Base-by-base conservation (phyloP, 2,797 vertebrate species). In the Austrolebias charrua region DNA sequence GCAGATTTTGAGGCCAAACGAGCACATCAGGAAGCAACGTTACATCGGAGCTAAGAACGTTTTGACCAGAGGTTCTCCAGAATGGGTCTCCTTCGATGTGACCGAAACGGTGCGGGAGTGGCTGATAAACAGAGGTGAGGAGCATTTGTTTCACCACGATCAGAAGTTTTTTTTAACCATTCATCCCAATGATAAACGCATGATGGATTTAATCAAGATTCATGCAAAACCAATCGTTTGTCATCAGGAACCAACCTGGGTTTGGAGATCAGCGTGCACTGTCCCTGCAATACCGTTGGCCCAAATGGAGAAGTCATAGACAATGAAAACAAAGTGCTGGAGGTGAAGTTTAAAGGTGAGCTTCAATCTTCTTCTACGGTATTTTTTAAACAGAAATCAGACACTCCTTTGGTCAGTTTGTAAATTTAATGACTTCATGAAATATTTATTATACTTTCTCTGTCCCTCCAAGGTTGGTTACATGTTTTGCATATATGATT, bases 31-130 rank as follows among this genome's bases (percentile, higher is more conserved):
- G 61, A 97, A 95, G 70, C 95, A 96, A 73, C 95, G 95, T 65
- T 96, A 95, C 80, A 92, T 98, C 1, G 92, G 89, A 10, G 95
- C 95, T 84, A 96, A 94, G 85, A 96, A 94, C 0, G 93, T 98
- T 75, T 88, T 93, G 85, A 97, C 95, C 1, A 90, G 90, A 81
- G 95, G 95, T 65, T 92, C 92, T 0, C 66, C 88, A 0, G 95
- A 96, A 85, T 98, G 95, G 96, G 84, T 98, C 64, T 95, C 96
- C 58, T 98, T 98, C 0, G 96, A 98, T 2, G 95, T 98, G 91
- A 98, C 96, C 0, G 94, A 96, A 59, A 95, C 95, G 0, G 95
- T 98, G 76, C 92, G 93, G 0, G 95, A 98, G 71, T 98, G 96
- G 96, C 92, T 98, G 44, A 87, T 88, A 71, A 91, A 94, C 84